Evolutionary conservation across 2,797 vertebrate genomes (phyloP), one percentile per base, ranked within the genome.

Genomic region (Pagetopsis macropterus): DNA sequence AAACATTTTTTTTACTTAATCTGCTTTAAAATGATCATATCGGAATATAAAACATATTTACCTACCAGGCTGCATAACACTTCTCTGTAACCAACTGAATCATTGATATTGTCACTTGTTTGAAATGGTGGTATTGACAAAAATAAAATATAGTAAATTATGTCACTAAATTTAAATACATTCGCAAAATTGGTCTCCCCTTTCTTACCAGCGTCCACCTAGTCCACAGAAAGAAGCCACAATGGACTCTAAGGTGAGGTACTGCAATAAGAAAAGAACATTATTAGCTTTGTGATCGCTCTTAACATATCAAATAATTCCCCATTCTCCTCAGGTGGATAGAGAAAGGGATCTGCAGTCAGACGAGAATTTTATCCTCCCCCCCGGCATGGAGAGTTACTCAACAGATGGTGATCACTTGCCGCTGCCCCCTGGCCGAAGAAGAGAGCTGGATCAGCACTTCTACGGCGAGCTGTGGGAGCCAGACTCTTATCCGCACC

Each of bases 401-500:
- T 96, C 95, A 0, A 91, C 83, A 0, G 86, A 96, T 84, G 92
- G 85, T 0, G 90, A 95, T 69, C 94, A 96, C 87, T 91, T 97
- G 70, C 95, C 95, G 3, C 65, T 96, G 66, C 93, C 96, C 3
- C 49, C 14, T 4, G 65, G 89, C 1, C 82, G 94, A 23, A 87
- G 89, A 12, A 84, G 50, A 55, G 94, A 96, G 27, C 83, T 97
- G 67, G 95, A 97, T 61, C 65, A 74, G 8, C 72, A 9, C 10
- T 92, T 96, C 87, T 94, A 92, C 27, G 84, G 89, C 2, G 75
- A 87, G 45, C 50, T 73, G 63, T 89, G 88, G 84, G 83, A 92
- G 61, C 69, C 86, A 0, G 85, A 87, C 1, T 0, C 37, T 21
- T 56, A 56, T 50, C 72, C 31, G 0, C 50, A 87, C 44, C 59